These are phyloP conservation scores for Catocala fraxini DNA, from an alignment of 2,888 invertebrate genomes.

Conservation along the genomic window DNA sequence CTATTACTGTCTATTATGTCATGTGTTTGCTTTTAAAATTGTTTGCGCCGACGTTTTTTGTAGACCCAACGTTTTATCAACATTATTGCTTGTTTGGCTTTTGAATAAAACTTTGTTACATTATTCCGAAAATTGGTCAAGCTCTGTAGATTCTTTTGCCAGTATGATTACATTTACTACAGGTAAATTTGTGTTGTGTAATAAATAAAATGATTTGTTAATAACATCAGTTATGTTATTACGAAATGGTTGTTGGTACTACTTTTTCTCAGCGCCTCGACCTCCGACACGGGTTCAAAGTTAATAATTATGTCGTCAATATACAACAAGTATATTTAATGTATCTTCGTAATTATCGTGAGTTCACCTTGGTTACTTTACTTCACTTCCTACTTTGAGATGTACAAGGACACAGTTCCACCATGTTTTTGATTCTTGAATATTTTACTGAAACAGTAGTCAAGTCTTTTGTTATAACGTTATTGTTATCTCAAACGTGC, in stretches of 20 bases:
- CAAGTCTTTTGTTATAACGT: constrained; percentile 35
- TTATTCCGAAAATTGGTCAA: too few relatives aligned
- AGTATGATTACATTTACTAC: not conserved
- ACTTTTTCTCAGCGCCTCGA: constrained; percentile 38
- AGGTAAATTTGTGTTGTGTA: constrained; percentile 1
- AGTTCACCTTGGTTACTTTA: constrained; percentile 58
- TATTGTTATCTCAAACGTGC: constrained; percentile 36
- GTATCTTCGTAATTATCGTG: constrained; percentile 55
- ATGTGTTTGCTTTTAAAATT: constrained; percentile 22
- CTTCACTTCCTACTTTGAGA: constrained; percentile 52
- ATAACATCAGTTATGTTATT: constrained; percentile 2
- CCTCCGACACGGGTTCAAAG: constrained; percentile 53
- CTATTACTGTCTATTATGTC: constrained; percentile 21
- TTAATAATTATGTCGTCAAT: constrained; percentile 58
- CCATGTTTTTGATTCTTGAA: constrained; percentile 49
- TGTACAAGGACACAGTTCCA: constrained; percentile 41
- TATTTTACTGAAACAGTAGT: constrained; percentile 55
- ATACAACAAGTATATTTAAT: constrained; percentile 50
- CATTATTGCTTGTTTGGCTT: constrained; percentile 25
- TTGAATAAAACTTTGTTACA: constrained; percentile 11
- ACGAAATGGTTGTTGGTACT: constrained; percentile 45
- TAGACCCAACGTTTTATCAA: constrained; percentile 21
- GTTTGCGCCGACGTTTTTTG: constrained; percentile 25
- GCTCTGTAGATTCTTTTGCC: too few relatives aligned
- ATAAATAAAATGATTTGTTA: constrained; percentile 6